Percentiles rank a stretch among this genome's conserved stretches.
Conservation (phyloP, 1,140 invertebrate species). For the Pogonomyrmex californicus region DNA sequence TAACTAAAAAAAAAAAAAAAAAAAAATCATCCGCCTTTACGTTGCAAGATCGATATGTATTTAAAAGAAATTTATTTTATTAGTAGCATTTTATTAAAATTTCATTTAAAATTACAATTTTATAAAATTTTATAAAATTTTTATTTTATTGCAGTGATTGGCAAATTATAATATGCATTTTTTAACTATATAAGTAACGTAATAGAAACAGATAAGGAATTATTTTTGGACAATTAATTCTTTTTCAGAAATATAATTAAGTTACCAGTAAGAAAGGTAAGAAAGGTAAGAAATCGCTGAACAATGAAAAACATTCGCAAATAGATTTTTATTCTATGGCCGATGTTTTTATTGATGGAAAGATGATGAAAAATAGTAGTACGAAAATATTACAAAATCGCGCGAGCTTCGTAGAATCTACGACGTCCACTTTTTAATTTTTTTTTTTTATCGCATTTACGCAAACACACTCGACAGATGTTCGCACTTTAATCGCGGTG, state of each 20-base stretch:
- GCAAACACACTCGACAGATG: conserved; percentile 58
- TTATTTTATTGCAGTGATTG: not conserved
- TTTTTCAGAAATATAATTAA: not conserved
- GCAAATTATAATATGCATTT: not conserved
- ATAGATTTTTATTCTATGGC: not conserved
- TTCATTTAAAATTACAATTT: not conserved
- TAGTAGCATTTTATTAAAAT: not conserved
- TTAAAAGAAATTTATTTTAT: too few relatives aligned
- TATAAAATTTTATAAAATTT: not conserved
- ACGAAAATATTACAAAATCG: not conserved
- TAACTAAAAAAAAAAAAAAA: not conserved
- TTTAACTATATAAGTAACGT: not conserved
- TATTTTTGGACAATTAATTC: not conserved
- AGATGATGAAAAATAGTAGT: not conserved
- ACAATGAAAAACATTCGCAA: not conserved
- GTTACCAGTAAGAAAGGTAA: too few relatives aligned
- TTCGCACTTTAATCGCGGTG: conserved; percentile 55
- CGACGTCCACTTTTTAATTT: not conserved
- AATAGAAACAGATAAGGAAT: not conserved
- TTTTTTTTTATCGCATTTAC: conserved; percentile 68
- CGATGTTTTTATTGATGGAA: not conserved
- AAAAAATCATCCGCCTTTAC: not conserved
- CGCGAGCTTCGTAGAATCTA: not conserved
- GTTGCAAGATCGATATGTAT: not conserved
- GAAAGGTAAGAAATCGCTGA: not conserved